Percentiles rank a stretch among this genome's conserved stretches.
These are phyloP conservation scores for Paratilapia polleni DNA, from an alignment of 2,113 vertebrate genomes.

Conservation along the genomic window DNA sequence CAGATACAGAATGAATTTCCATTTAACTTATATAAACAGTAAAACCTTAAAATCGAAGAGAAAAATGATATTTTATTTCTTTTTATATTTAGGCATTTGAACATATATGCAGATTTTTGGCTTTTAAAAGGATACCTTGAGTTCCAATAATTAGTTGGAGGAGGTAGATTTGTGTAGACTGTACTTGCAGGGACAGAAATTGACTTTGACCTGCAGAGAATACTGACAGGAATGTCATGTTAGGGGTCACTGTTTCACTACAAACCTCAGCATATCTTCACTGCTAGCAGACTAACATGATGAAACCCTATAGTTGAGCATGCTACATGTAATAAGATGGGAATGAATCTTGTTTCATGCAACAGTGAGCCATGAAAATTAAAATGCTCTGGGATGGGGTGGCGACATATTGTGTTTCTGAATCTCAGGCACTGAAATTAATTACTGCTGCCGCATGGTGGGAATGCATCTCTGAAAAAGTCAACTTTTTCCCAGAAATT, in stretches of 20 bases:
- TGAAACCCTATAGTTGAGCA: background rate
- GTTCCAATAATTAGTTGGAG: background rate
- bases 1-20: too few relatives aligned
- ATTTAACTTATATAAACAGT: background rate
- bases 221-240: background rate
- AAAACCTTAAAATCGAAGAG: background rate
- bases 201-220: background rate
- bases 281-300: background rate
- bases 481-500: background rate
- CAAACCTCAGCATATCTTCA: background rate
- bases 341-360: slow-evolving; percentile 13
- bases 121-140: background rate
- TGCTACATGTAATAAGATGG: background rate
- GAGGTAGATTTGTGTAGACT: background rate
- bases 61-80: too few relatives aligned
- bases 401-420: background rate
- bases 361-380: background rate
- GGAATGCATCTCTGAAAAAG: background rate
- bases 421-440: slow-evolving; percentile 14
- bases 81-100: background rate
- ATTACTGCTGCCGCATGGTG: slow-evolving; percentile 24
- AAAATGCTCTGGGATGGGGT: background rate
- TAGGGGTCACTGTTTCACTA: background rate
- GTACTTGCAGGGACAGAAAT: too few relatives aligned
- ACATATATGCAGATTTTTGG: background rate